Evolutionary conservation across 1,140 invertebrate species (phyloP), one percentile per base, ranked within the genome.

Genomic region (Bradysia coprophila): DNA sequence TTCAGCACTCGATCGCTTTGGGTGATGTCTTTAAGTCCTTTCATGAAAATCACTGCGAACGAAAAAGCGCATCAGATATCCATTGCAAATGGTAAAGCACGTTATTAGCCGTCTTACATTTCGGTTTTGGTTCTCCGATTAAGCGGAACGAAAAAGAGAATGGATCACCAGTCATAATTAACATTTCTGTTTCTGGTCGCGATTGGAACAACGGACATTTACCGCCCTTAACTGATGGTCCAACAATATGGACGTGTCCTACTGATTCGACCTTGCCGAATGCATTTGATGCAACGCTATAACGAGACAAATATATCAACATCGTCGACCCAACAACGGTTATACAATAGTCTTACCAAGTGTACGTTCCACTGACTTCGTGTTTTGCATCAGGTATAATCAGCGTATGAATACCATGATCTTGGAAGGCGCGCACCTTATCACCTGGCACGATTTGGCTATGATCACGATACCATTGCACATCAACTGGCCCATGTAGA

Each of bases 391-490:
- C 73, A 48, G 46, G 43, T 20, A 60, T 57, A 1, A 69, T 76
- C 5, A 89, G 69, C 2, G 94, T 91, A 53, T 96, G 88, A 15
- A 97, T 65, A 1, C 83, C 87, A 33, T 78, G 78, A 55, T 95
- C 91, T 1, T 68, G 59, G 47, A 78, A 73, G 1, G 73, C 75
- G 38, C 65, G 66, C 41, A 75, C 70, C 50, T 73, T 71, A 36
- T 69, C 56, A 44, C 69, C 67, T 2, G 60, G 51, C 33, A 69
- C 69, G 11, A 81, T 64, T 10, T 62, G 62, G 40, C 59, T 62
- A 10, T 69, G 72, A 47, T 76, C 73, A 39, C 73, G 68, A 38
- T 77, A 63, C 84, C 85, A 87, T 36, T 71, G 73, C 0, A 86
- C 75, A 48, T 81, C 75, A 9, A 74, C 75, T 23, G 66, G 65